Evolutionary conservation across 35 echinoderm and acorn worm genomes (phyloP), one percentile per base, ranked within the genome.

Genomic region (Patiria miniata): DNA sequence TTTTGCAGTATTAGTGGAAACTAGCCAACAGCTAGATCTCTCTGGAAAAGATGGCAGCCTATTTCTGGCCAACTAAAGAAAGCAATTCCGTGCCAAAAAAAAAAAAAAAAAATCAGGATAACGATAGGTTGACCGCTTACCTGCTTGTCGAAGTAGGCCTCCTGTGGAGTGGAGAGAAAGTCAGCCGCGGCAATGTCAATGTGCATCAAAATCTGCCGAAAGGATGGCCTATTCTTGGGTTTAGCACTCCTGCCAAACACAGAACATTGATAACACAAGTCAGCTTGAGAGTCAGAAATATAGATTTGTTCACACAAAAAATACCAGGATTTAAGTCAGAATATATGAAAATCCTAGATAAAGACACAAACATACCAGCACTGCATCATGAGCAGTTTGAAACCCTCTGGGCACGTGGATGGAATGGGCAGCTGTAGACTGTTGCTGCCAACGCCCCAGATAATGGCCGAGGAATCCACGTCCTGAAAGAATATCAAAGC

Each of bases 361-460:
- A 12, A 47, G 42, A 8, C 21, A 37, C 38, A 33, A 37, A 84
- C 88, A 82, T 88, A 95, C 93, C 93, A 95, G 85, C 93, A 96
- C 80, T 98, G 95, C 78, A 94, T 98, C 95, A 98, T 98, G 8
- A 98, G 92, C 8, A 98, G 90, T 53, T 98, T 94, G 79, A 98
- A 98, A 37, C 96, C 96, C 39, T 98, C 96, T n/a, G 96, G 96
- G 39, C 96, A 98, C 17, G 96, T 98, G 1, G 92, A 94, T 69
- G 96, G 96, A 44, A 98, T 98, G 0, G 96, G 96, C 51, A 98
- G 86, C 87, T 94, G 92, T 7, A 98, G 83, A 56, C 96, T 98
- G 83, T 98, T 98, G 40, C 96, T 98, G 26, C 96, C 96, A 21
- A 98, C 96, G n/a, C 96, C 96, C 96, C 96, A 98, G 86, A 98